These are phyloP conservation scores for Brachionus koreanus DNA, from an alignment of 1,140 invertebrate species.

Conservation along the genomic window DNA sequence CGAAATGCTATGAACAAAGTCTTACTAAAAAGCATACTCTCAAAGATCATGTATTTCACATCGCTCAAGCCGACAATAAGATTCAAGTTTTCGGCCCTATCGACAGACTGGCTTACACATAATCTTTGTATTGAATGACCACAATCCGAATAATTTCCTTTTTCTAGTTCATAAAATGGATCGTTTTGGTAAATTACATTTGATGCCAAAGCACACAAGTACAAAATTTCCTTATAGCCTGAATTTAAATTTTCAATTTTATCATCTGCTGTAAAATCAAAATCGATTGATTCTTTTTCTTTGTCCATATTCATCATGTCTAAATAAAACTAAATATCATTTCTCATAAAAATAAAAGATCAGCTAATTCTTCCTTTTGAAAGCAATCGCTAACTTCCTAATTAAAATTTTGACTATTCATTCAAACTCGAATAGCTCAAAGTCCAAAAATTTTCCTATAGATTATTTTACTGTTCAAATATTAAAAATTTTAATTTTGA, in stretches of 20 bases:
- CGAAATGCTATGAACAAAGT: not conserved
- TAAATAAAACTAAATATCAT: too few species aligned
- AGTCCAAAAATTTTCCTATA: too few species aligned
- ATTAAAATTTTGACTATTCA: too few species aligned
- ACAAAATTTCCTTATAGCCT: slow-evolving; percentile 6
- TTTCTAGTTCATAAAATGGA: not conserved
- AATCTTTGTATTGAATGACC: not conserved
- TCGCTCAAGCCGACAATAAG: not conserved
- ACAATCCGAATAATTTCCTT: not conserved
- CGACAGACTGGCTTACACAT: not conserved
- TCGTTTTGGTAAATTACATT: not conserved
- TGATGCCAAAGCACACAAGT: slow-evolving; percentile 1
- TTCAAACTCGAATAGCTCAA: too few species aligned
- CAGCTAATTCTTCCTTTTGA: too few species aligned
- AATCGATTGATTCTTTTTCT: not conserved
- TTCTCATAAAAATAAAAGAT: too few species aligned
- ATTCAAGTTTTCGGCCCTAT: not conserved
- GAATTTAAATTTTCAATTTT: not conserved
- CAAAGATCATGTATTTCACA: slow-evolving; percentile 10
- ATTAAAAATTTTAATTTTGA: too few species aligned
- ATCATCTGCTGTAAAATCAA: not conserved
- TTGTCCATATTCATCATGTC: not conserved
- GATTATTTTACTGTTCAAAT: too few species aligned
- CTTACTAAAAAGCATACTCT: not conserved
- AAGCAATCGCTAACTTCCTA: too few species aligned